Evolutionary conservation across 2,888 invertebrate species (phyloP).

Genomic region (Tenthredo mesomela): DNA sequence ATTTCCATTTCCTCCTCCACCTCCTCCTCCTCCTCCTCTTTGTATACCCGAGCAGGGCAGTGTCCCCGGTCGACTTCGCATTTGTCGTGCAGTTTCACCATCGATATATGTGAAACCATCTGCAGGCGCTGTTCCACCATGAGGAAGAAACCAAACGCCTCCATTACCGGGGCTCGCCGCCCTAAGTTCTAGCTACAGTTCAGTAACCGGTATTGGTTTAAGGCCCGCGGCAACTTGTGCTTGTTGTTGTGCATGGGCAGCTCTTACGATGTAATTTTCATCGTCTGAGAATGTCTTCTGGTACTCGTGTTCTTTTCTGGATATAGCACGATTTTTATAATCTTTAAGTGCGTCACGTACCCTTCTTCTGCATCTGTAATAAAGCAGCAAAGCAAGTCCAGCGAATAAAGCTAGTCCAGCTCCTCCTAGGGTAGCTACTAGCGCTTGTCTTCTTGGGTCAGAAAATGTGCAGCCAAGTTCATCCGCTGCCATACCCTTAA

Average conservation of each 20-base stretch:
- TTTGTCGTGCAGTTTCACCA: constrained; percentile 82
- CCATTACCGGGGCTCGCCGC: constrained; percentile 85
- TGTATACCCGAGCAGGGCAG: constrained; percentile 69
- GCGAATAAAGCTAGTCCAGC: constrained; percentile 87
- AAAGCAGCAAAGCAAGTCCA: constrained; percentile 85
- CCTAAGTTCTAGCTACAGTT: constrained; percentile 98
- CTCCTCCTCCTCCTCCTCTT: not conserved
- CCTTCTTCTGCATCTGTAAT: constrained; percentile 88
- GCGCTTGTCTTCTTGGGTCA: constrained; percentile 89
- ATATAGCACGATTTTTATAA: constrained; percentile 86
- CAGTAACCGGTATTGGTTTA: constrained; percentile 92
- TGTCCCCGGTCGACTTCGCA: constrained; percentile 76
- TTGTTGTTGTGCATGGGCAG: constrained; percentile 79
- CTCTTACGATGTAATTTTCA: constrained; percentile 86
- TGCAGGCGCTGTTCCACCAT: constrained; percentile 83
- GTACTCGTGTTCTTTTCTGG: constrained; percentile 92
- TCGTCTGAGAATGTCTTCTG: constrained; percentile 94
- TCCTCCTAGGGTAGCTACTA: constrained; percentile 88
- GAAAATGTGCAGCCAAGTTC: constrained; percentile 91
- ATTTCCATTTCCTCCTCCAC: not conserved
- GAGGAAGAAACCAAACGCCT: constrained; percentile 87
- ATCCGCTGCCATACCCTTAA: constrained; percentile 86
- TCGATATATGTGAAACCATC: constrained; percentile 89
- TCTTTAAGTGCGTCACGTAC: constrained; percentile 91
- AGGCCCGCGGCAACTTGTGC: constrained; percentile 73